Evolutionary conservation across 2,888 invertebrate species (phyloP).

Genomic region (Thecocarcelia acutangulata): DNA sequence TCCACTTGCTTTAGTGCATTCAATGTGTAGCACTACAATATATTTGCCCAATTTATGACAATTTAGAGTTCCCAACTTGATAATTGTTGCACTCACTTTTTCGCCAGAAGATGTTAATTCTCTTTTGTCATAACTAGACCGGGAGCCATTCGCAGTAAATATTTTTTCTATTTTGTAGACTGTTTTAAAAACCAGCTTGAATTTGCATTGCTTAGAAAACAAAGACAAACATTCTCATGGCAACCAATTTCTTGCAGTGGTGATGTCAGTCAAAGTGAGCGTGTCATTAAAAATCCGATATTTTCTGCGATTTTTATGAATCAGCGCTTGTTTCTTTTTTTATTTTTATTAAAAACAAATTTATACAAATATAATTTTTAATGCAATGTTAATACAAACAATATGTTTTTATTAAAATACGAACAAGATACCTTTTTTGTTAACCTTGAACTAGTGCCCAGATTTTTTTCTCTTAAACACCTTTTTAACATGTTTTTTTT

Average conservation of each 20-base stretch:
- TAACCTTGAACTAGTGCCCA: slow-evolving; percentile 43
- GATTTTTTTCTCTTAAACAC: slow-evolving; percentile 30
- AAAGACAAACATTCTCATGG: neutral
- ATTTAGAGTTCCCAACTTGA: too few relatives aligned
- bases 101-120: too few relatives aligned
- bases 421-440: too few relatives aligned
- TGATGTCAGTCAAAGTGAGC: slow-evolving; percentile 14
- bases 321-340: neutral
- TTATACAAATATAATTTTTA: neutral
- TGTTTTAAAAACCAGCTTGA: too few relatives aligned
- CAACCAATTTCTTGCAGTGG: neutral
- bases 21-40: too few relatives aligned
- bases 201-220: neutral
- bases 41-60: too few relatives aligned
- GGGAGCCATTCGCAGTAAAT: too few relatives aligned
- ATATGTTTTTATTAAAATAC: neutral
- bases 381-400: neutral
- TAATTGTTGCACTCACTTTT: too few relatives aligned
- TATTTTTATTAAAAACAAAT: neutral
- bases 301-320: neutral
- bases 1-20: too few relatives aligned
- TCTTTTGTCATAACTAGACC: too few relatives aligned
- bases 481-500: slow-evolving; percentile 9
- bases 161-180: too few relatives aligned
- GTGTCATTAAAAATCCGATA: neutral